These are phyloP conservation scores for Colistium nudipinnis DNA, from an alignment of 2,113 vertebrate genomes.

Conservation along the genomic window DNA sequence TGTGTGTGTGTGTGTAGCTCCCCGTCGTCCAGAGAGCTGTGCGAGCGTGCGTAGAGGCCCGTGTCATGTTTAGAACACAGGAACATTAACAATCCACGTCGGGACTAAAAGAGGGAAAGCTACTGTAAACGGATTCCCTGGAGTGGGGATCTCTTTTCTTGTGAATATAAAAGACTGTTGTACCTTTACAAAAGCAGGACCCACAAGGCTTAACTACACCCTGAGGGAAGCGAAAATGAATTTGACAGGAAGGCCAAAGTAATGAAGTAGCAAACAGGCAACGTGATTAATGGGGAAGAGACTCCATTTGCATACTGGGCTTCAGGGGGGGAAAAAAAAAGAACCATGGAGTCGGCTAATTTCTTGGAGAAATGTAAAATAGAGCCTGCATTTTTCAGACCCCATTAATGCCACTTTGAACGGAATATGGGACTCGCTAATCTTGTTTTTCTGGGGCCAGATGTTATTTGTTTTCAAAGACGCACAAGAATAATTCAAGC, in stretches of 20 bases:
- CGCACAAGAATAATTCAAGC: conserved; percentile 5
- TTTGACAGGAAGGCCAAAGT: conserved; percentile 32
- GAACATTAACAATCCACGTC: conserved; percentile 15
- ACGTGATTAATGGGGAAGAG: conserved; percentile 25
- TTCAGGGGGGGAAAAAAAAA: background rate
- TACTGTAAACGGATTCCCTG: conserved; percentile 1
- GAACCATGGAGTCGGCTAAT: background rate
- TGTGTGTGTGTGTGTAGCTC: background rate
- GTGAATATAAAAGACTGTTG: conserved; percentile 22
- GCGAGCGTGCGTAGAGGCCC: background rate
- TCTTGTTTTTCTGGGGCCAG: conserved; percentile 8
- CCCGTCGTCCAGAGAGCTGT: background rate
- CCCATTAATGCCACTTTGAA: background rate
- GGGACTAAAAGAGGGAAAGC: background rate
- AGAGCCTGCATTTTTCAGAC: conserved; percentile 5
- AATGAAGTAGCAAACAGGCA: conserved; percentile 24
- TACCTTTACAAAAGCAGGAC: conserved; percentile 7
- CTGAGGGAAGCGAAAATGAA: conserved; percentile 27
- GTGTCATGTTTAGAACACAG: conserved; percentile 2
- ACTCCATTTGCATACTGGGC: conserved; percentile 19
- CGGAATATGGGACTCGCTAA: conserved; percentile 12
- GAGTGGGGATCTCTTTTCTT: background rate
- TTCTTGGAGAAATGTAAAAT: background rate
- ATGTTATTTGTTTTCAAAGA: conserved; percentile 21
- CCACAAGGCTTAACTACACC: conserved; percentile 1